Evolutionary conservation across 2,797 vertebrate genomes (phyloP).

Genomic region (Manis crassicaudata): DNA sequence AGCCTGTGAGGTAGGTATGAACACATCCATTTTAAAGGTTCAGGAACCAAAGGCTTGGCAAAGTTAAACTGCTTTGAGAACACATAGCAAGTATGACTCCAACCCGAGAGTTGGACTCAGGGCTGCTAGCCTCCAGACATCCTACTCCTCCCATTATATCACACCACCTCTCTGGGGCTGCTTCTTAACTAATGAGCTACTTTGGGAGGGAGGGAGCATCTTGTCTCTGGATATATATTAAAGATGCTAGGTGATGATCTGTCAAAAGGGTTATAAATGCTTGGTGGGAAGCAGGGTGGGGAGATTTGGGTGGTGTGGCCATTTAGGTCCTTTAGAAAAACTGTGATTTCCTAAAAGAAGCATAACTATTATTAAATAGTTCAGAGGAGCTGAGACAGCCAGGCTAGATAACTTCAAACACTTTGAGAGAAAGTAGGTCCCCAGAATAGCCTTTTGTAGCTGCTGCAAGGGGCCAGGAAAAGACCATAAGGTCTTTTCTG

Average conservation of each 20-base stretch:
- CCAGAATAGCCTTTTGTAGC: conserved; percentile 74
- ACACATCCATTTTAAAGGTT: not conserved
- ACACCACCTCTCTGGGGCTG: not conserved
- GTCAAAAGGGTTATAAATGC: not conserved
- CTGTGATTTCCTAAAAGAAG: conserved; percentile 58
- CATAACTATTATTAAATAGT: conserved; percentile 64
- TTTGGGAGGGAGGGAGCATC: not conserved
- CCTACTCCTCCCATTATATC: not conserved
- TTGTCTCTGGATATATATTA: not conserved
- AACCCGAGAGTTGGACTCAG: not conserved
- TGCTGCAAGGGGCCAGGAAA: conserved; percentile 53
- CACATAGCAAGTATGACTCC: not conserved
- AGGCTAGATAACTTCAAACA: conserved; percentile 70
- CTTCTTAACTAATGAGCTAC: not conserved
- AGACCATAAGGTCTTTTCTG: conserved; percentile 49
- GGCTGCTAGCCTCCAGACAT: not conserved
- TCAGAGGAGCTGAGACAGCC: conserved; percentile 52
- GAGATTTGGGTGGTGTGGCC: not conserved
- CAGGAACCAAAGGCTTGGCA: not conserved
- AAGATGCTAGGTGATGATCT: not conserved
- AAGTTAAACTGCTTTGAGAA: not conserved
- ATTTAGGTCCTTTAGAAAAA: conserved; percentile 38
- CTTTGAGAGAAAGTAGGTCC: conserved; percentile 55
- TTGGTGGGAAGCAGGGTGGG: not conserved
- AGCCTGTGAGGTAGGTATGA: not conserved